Evolutionary conservation across 2,888 invertebrate species (phyloP), one percentile per base, ranked within the genome.

Genomic region (Himalopsyche japonica): DNA sequence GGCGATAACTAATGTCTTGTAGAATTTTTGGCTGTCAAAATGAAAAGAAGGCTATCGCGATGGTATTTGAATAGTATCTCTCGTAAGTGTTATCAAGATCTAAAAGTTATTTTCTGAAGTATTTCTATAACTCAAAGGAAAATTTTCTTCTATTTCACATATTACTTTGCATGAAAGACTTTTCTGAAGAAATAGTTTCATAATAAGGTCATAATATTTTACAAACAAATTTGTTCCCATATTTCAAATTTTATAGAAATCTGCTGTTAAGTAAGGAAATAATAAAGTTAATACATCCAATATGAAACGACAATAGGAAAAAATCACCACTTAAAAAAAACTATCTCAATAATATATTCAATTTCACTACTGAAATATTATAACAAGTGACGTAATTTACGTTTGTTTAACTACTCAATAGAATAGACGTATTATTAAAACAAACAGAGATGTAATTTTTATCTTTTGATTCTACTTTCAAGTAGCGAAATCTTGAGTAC

Each of bases 1-100:
- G 82, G 24, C 82, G 79, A 82, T 82, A 82, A 79, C 79, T 49
- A 79, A 82, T 34, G 57, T 79, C 57, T 64, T 70, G 20, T 47
- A 24, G 43, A 70, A 82, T 47, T 79, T 82, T 78, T 32, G 49
- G 37, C 78, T 70, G 79, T 47, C 48, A 79, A 34, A 76, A 79
- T 70, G 47, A 79, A 70, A 70, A 27, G 76, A 20, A 32, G 57
- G 24, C 30, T 47, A 76, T 82, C 82, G 34, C 79, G 32, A 32
- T 37, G 37, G 30, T 70, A 70, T 70, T 70, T 70, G 27, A 70
- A 27, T 30, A 15, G 20, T 70, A 70, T 70, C 20, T 70, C 70
- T 24, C 27, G 10, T 27, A 70, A 70, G 70, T 27, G 30, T 70
- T 70, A 70, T 70, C 70, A 27, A 27, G 70, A 70, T 70, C 30